Evolutionary conservation across 2,113 vertebrate genomes (phyloP).

Genomic region (Pseudorhombus dupliciocellatus): DNA sequence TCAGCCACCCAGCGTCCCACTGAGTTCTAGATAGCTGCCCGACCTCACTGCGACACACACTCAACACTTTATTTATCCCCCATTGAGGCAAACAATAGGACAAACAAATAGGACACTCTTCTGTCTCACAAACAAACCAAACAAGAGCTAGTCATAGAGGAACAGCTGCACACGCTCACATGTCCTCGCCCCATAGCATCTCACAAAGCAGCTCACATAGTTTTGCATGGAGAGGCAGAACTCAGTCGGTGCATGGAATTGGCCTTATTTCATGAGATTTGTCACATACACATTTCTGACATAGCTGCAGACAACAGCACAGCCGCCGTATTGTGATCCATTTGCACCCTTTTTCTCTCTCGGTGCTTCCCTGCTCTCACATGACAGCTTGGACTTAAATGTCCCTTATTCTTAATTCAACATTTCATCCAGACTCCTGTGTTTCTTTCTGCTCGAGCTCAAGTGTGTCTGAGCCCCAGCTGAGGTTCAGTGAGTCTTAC

Average conservation of each 20-base stretch:
- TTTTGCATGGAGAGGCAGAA: constrained; percentile 37
- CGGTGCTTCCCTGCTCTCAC: background rate
- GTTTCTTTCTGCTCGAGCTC: constrained; percentile 18
- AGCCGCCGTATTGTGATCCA: constrained; percentile 32
- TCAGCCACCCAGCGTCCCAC: constrained; percentile 38
- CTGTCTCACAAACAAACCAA: constrained; percentile 3
- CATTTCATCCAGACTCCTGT: background rate
- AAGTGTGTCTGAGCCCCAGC: constrained; percentile 37
- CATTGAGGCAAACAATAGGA: background rate
- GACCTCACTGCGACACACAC: constrained; percentile 19
- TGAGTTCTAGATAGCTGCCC: constrained; percentile 20
- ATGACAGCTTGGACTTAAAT: background rate
- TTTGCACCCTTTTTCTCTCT: constrained; percentile 5
- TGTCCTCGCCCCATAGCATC: constrained; percentile 21
- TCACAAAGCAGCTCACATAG: constrained; percentile 43
- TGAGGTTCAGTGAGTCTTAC: constrained; percentile 46
- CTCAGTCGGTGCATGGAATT: constrained; percentile 18
- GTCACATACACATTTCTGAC: constrained; percentile 57
- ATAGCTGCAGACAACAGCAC: constrained; percentile 45
- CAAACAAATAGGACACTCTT: constrained; percentile 13
- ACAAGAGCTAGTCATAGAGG: constrained; percentile 1
- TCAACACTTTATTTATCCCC: constrained; percentile 33
- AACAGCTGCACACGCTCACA: constrained; percentile 34
- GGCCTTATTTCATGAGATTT: constrained; percentile 56
- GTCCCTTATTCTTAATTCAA: background rate